Evolutionary conservation across 2,797 vertebrate genomes (phyloP).

Genomic region (Loriculus beryllinus): DNA sequence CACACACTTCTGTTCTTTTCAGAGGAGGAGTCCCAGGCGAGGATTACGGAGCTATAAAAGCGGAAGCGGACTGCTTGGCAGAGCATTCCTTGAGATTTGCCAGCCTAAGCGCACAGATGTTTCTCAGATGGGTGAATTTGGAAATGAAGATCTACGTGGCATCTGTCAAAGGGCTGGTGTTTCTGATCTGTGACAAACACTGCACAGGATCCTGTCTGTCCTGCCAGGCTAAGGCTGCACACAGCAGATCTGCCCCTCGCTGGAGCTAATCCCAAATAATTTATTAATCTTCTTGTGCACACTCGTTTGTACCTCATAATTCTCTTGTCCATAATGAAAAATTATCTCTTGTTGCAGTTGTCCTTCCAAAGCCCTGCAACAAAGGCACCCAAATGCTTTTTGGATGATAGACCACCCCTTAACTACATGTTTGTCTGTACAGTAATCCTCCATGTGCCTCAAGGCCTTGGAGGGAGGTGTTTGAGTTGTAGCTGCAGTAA

Average conservation of each 20-base stretch:
- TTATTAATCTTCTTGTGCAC: constrained; percentile 41
- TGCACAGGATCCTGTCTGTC: constrained; percentile 78
- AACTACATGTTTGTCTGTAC: background rate
- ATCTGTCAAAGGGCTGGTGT: constrained; percentile 76
- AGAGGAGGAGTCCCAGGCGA: constrained; percentile 7
- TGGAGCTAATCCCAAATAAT: constrained; percentile 16
- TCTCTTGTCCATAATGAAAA: constrained; percentile 62
- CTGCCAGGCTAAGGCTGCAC: constrained; percentile 29
- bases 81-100: constrained; percentile 58
- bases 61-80: constrained; percentile 42
- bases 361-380: background rate
- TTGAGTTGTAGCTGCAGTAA: background rate
- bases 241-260: constrained; percentile 31
- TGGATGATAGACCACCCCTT: background rate
- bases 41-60: constrained; percentile 67
- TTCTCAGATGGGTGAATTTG: constrained; percentile 84
- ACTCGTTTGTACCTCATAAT: constrained; percentile 59
- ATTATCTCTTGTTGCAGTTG: background rate
- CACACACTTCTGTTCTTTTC: background rate
- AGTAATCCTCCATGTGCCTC: fast-evolving
- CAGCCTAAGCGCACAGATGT: constrained; percentile 85
- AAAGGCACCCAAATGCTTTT: background rate
- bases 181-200: constrained; percentile 86
- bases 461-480: fast-evolving
- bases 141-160: constrained; percentile 82